Conservation (phyloP, 2,113 vertebrate genomes). For the Dermatemys mawii region DNA sequence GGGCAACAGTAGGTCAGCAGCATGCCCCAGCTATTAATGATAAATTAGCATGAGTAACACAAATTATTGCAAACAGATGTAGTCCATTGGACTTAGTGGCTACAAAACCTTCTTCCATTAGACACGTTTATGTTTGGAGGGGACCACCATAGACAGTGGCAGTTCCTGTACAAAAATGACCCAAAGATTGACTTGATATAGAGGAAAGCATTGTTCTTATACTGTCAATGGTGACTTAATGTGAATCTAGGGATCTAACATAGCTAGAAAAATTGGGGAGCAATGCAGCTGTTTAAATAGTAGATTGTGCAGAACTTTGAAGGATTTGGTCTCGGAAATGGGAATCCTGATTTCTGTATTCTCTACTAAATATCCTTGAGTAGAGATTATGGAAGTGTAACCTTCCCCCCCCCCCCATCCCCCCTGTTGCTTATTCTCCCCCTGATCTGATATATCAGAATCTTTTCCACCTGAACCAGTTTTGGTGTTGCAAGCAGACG, state of each 20-base stretch:
- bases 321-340: not conserved
- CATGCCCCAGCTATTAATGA: not conserved
- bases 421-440: not conserved
- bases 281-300: too few relatives aligned
- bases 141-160: not conserved
- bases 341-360: not conserved
- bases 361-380: not conserved
- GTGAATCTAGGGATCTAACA: too few relatives aligned
- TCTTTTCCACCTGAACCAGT: not conserved
- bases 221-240: too few relatives aligned
- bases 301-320: not conserved
- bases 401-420: not conserved
- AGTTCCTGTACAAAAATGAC: not conserved
- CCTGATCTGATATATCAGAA: rapidly evolving
- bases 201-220: not conserved
- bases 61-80: not conserved
- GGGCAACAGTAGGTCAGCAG: slow-evolving; percentile 8
- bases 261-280: too few relatives aligned
- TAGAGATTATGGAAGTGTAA: not conserved
- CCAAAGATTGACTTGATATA: not conserved
- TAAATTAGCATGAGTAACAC: not conserved
- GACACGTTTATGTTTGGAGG: not conserved
- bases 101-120: rapidly evolving
- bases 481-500: not conserved
- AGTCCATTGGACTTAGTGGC: not conserved